Base-by-base conservation (phyloP, 2,888 invertebrate species). In the Scelioninae gen. 1 region DNA sequence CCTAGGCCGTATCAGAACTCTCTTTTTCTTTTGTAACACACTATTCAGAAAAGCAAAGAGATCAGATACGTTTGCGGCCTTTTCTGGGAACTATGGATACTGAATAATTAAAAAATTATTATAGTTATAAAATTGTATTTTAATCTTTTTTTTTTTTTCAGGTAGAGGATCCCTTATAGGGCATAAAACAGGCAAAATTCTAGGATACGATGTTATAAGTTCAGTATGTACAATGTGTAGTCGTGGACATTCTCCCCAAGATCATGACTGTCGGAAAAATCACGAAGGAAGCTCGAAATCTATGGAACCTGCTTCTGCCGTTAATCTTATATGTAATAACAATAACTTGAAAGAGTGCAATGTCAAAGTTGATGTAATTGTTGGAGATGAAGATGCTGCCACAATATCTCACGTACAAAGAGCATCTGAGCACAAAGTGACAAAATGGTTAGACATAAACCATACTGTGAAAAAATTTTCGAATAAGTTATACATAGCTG, bases 151-250 rank as follows among this genome's bases (percentile, higher is more conserved):
- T 2, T 23, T 23, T 2, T 23, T 23, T 23, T 2, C 23, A 82
- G 74, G 82, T 56, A 74, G 69, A 11, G 83, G 78, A 49, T 83
- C 78, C 16, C 56, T 79, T 40, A 31, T 83, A 16, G 83, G 79
- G 47, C 58, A 75, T 32, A 0, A 29, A 13, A 56, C 40, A 10
- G 63, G 75, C 53, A 78, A 79, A 62, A 38, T 82, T 43, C 29
- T 75, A 43, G 75, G 60, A 0, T 71, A 71, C 23, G 38, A 60
- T 2, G 71, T 71, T 16, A 0, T 71, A 5, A 38, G n/a, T 29
- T n/a, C 60, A 9, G 5, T 32, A 11, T 75, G 75, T 56, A 23
- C 56, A 4, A 65, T 65, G 58, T 65, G 75, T 38, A 65, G 29
- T 13, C 32, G 29, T 10, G 75, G 56, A 10, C 65, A 75, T 45